Percentiles rank a stretch among this genome's conserved stretches.
phyloP scores from a whole-genome alignment of 92 coral and sea anemone genomes.

The Heliopora coerulea region DNA sequence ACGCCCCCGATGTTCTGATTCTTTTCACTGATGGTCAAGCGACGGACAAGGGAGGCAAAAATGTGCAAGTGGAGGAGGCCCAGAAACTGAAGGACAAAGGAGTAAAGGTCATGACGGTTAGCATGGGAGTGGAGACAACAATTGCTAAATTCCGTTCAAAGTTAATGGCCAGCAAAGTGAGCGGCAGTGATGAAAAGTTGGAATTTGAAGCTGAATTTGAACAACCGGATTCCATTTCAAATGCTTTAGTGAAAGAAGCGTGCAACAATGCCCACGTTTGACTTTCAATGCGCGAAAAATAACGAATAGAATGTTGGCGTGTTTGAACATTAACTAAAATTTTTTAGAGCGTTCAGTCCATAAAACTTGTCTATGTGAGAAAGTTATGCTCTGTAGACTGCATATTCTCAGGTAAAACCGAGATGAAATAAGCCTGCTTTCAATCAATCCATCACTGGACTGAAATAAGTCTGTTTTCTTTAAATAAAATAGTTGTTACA shows the following conservation, averaged over 20 bases:
- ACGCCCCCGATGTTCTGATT: conserved; percentile 15
- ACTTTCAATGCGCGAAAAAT: background rate
- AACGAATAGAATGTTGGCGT: too few relatives aligned
- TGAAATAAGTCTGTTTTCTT: too few relatives aligned
- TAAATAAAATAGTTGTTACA: too few relatives aligned
- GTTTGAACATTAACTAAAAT: too few relatives aligned
- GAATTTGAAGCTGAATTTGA: conserved; percentile 11
- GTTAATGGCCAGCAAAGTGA: conserved; percentile 16
- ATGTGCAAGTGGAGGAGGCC: conserved; percentile 2
- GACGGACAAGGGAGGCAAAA: background rate
- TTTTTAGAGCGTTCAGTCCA: too few relatives aligned
- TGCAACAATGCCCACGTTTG: background rate
- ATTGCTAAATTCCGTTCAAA: background rate
- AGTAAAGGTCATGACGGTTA: conserved; percentile 17
- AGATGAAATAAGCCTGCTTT: too few relatives aligned
- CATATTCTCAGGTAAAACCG: too few relatives aligned
- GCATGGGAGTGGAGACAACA: conserved; percentile 1
- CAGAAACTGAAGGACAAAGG: conserved; percentile 16
- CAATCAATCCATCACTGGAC: too few relatives aligned
- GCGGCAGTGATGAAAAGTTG: conserved; percentile 5
- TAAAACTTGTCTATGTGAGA: too few relatives aligned
- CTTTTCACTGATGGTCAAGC: conserved; percentile 20
- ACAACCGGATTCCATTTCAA: conserved; percentile 4
- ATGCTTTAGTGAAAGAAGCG: conserved; percentile 13
- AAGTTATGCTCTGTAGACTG: too few relatives aligned